Conservation (phyloP, 1,140 invertebrate genomes). For the Daktulosphaira vitifoliae region DNA sequence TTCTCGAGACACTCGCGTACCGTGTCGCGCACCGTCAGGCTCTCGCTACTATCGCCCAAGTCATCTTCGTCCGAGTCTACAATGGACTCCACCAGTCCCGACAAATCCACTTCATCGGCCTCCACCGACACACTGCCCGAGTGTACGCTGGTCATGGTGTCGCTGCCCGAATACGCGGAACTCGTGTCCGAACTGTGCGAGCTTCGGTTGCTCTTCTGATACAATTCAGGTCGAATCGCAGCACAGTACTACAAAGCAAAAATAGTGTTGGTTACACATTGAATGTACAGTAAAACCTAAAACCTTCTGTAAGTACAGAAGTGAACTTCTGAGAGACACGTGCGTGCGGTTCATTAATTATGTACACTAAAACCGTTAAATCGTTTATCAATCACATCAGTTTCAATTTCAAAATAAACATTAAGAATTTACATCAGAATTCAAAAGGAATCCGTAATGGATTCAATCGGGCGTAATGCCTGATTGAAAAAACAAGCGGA, state of each 20-base stretch:
- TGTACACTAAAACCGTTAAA: too few relatives aligned
- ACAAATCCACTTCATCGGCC: slow-evolving; percentile 81
- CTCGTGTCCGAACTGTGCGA: slow-evolving; percentile 89
- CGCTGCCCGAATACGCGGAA: slow-evolving; percentile 88
- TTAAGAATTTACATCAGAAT: too few relatives aligned
- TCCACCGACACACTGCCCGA: slow-evolving; percentile 53
- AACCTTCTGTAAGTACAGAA: too few relatives aligned
- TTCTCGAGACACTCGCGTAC: slow-evolving; percentile 96
- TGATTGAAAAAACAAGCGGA: too few relatives aligned
- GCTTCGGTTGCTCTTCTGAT: slow-evolving; percentile 72
- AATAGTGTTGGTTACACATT: too few relatives aligned
- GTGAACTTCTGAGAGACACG: background rate
- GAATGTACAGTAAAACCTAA: background rate
- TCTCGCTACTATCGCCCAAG: slow-evolving; percentile 86
- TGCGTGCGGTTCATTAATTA: too few relatives aligned
- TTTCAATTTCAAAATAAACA: too few relatives aligned
- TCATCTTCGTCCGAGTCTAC: slow-evolving; percentile 94
- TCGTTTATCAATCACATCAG: too few relatives aligned
- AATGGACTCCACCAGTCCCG: slow-evolving; percentile 84
- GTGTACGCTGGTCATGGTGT: slow-evolving; percentile 89
- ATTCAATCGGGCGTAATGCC: too few relatives aligned
- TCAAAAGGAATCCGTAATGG: too few relatives aligned
- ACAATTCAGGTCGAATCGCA: slow-evolving; percentile 46
- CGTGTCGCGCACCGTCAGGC: slow-evolving; percentile 80
- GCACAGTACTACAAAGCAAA: slow-evolving; percentile 16